A percentile compares a stretch with the other conserved stretches of the same genome.
phyloP scores from a whole-genome alignment of 1,140 invertebrate genomes.

The Heliothis virescens region DNA sequence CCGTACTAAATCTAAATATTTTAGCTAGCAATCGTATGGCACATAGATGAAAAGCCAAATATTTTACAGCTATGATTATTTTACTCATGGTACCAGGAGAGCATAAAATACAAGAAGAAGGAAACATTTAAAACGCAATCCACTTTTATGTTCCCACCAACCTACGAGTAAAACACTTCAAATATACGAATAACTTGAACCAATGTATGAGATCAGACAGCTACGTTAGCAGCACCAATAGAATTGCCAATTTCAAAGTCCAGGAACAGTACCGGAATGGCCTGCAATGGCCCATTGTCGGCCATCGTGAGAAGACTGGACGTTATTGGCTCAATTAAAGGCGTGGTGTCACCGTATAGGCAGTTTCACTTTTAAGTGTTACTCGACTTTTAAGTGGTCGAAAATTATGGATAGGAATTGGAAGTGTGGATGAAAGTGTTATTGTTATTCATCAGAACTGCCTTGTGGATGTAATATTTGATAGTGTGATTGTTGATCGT shows the following conservation, averaged over 20 bases:
- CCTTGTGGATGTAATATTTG: not conserved
- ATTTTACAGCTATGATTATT: not conserved
- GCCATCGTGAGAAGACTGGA: conserved; percentile 13
- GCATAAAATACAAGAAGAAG: not conserved
- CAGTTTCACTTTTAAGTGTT: conserved; percentile 22
- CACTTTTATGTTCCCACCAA: not conserved
- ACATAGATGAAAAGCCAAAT: too few species aligned
- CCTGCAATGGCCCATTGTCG: conserved; percentile 8
- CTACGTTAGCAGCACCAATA: conserved; percentile 14
- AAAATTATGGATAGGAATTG: not conserved
- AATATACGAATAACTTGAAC: not conserved
- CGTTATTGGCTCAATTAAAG: conserved; percentile 22
- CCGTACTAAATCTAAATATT: too few species aligned
- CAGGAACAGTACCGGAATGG: not conserved
- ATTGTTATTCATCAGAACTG: not conserved
- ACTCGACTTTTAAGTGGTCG: too few species aligned
- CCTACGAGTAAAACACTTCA: not conserved
- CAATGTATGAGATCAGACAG: not conserved
- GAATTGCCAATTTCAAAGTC: conserved; percentile 12
- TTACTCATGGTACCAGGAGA: not conserved
- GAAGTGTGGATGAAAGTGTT: not conserved
- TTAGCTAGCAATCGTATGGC: too few species aligned
- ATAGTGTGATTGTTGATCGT: too few species aligned
- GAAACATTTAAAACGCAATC: not conserved
- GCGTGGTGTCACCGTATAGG: not conserved